These are phyloP conservation scores for Drosophila neocordata DNA, from an alignment of 1,140 invertebrate genomes.

Conservation along the genomic window DNA sequence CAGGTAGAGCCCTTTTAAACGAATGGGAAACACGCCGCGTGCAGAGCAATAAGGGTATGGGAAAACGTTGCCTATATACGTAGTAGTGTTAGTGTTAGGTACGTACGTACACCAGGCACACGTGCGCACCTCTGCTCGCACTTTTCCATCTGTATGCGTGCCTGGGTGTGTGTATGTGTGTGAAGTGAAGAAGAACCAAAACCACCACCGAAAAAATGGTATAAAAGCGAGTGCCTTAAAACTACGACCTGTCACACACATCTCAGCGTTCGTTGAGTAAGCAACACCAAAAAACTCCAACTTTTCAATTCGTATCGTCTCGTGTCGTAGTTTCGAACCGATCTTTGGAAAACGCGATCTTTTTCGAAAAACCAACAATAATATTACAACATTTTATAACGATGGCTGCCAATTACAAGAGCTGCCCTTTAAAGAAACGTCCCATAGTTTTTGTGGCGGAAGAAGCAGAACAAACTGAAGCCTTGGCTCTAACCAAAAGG, in stretches of 20 bases:
- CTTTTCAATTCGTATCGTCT: neutral
- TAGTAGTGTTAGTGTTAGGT: constrained; percentile 34
- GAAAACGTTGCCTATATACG: constrained; percentile 38
- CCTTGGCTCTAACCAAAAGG: constrained; percentile 70
- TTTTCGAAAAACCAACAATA: constrained; percentile 22
- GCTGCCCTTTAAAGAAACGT: constrained; percentile 94
- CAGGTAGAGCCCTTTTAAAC: constrained; percentile 35
- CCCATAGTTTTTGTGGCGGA: constrained; percentile 87
- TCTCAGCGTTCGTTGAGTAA: constrained; percentile 77
- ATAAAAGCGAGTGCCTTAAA: constrained; percentile 71
- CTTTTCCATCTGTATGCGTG: constrained; percentile 8
- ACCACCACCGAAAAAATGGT: constrained; percentile 31
- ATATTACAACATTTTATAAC: constrained; percentile 21
- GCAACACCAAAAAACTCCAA: constrained; percentile 42
- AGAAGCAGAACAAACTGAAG: constrained; percentile 64
- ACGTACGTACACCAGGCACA: constrained; percentile 55
- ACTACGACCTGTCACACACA: constrained; percentile 80
- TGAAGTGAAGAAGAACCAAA: constrained; percentile 71
- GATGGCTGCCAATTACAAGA: constrained; percentile 88
- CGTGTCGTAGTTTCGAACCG: constrained; percentile 3
- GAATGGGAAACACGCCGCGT: constrained; percentile 64
- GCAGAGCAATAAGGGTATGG: constrained; percentile 70
- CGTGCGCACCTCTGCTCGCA: constrained; percentile 33
- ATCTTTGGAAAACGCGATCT: constrained; percentile 22
- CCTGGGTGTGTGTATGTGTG: constrained; percentile 24